phyloP scores from a whole-genome alignment of 2,797 vertebrate genomes.

The Mallotus villosus region DNA sequence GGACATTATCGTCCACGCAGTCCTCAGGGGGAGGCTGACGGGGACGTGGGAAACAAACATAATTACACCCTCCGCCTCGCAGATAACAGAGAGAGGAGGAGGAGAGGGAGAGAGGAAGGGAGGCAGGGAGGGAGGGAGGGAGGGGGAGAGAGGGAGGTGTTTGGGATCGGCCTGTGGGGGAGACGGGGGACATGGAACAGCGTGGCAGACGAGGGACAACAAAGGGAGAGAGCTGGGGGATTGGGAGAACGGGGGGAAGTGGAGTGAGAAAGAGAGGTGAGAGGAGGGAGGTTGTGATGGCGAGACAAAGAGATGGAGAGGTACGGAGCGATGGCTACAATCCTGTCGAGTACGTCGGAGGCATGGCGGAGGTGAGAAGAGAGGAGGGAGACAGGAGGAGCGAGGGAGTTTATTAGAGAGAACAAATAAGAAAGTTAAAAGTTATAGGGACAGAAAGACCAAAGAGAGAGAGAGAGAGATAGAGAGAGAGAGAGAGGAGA shows the following conservation, averaged over 20 bases:
- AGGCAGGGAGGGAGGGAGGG: constrained; percentile 24
- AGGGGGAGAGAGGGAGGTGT: constrained; percentile 54
- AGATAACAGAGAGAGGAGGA: constrained; percentile 56
- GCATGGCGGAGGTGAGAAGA: constrained; percentile 24
- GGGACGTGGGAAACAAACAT: constrained; percentile 71
- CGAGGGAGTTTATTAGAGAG: constrained; percentile 19
- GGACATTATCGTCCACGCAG: constrained; percentile 62
- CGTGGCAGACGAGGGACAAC: constrained; percentile 24
- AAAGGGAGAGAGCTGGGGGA: constrained; percentile 44
- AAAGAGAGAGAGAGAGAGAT: constrained; percentile 15
- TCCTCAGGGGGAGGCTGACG: constrained; percentile 61
- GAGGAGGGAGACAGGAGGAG: constrained; percentile 42
- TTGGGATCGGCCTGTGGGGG: constrained; percentile 46
- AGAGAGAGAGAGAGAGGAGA: constrained; percentile 5
- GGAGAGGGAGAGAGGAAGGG: constrained; percentile 38
- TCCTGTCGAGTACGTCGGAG: background rate
- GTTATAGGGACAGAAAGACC: constrained; percentile 19
- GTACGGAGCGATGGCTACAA: constrained; percentile 10
- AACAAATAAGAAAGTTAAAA: background rate
- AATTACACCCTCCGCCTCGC: constrained; percentile 61
- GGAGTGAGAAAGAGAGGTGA: constrained; percentile 39
- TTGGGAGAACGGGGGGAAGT: constrained; percentile 18
- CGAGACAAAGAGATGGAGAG: constrained; percentile 30
- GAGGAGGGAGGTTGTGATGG: constrained; percentile 24
- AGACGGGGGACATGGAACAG: constrained; percentile 10